Evolutionary conservation across 2,113 vertebrate species (phyloP).

Genomic region (Haplochromis vanheusdeni): DNA sequence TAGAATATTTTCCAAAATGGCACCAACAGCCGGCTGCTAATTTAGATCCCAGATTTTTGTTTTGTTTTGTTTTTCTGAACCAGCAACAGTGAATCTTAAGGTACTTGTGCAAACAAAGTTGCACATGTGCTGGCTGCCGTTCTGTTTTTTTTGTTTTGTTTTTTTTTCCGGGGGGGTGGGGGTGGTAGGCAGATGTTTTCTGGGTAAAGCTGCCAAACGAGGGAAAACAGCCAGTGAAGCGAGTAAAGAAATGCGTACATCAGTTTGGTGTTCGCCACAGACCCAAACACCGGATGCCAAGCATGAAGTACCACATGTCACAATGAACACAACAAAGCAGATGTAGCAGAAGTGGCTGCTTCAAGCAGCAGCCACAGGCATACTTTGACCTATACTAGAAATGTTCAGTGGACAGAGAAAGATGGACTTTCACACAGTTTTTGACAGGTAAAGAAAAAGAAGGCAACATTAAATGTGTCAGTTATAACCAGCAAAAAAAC

Average conservation of each 20-base stretch:
- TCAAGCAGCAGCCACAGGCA: not conserved
- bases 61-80: not conserved
- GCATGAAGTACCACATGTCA: slow-evolving; percentile 20
- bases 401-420: not conserved
- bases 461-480: not conserved
- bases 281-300: slow-evolving; percentile 34
- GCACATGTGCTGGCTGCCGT: slow-evolving; percentile 11
- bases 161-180: not conserved
- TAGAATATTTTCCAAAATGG: not conserved
- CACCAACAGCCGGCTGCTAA: not conserved
- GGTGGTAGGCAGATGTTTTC: slow-evolving; percentile 31
- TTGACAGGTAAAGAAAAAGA: not conserved
- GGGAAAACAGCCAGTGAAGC: slow-evolving; percentile 25
- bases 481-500: not conserved
- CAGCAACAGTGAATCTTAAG: not conserved
- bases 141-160: not conserved
- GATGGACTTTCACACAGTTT: not conserved
- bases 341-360: slow-evolving; percentile 5
- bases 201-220: slow-evolving; percentile 28
- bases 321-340: slow-evolving; percentile 8
- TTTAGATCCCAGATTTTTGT: not conserved
- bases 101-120: slow-evolving; percentile 1
- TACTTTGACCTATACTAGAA: not conserved
- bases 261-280: slow-evolving; percentile 17
- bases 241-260: slow-evolving; percentile 13